Percentiles rank a stretch among this genome's conserved stretches.
Evolutionary conservation across 2,113 vertebrate genomes (phyloP).

Genomic region (Dipodomys spectabilis): DNA sequence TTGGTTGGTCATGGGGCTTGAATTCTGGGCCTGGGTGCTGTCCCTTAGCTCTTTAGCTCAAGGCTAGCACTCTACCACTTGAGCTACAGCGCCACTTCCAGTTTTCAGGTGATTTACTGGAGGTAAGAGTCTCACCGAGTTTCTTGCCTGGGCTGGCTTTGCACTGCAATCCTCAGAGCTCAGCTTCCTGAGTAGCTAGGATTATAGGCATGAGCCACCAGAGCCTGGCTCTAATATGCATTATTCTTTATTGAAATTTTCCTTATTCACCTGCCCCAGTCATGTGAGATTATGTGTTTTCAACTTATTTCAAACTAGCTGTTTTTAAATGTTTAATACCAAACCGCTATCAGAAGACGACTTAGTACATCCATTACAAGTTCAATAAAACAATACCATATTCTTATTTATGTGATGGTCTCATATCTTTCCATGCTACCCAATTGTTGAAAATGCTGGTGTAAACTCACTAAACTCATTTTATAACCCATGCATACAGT

Average conservation of each 20-base stretch:
- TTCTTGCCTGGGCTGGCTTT: too few species aligned
- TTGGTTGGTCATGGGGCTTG: too few species aligned
- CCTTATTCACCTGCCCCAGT: not conserved
- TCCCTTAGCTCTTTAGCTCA: too few species aligned
- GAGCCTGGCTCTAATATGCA: too few species aligned
- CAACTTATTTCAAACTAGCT: conserved; percentile 1
- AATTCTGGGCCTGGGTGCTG: too few species aligned
- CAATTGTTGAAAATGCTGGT: conserved; percentile 18
- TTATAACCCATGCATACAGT: not conserved
- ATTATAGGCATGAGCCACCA: too few species aligned
- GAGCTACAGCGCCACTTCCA: too few species aligned
- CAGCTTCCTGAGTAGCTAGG: too few species aligned
- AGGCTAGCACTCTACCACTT: too few species aligned
- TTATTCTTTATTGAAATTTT: conserved; percentile 29
- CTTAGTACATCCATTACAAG: conserved; percentile 14
- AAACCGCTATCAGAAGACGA: conserved; percentile 12
- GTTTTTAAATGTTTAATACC: conserved; percentile 38
- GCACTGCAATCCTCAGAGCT: too few species aligned
- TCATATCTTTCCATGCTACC: conserved; percentile 32
- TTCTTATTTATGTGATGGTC: not conserved
- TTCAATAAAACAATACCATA: conserved; percentile 6
- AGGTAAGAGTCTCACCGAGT: too few species aligned
- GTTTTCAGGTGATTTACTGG: too few species aligned
- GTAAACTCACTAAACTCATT: conserved; percentile 15
- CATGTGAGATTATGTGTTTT: not conserved